A percentile compares a stretch with the other conserved stretches of the same genome.
Evolutionary conservation across 2,888 invertebrate species (phyloP).

Genomic region (Drosophila aldrichi): DNA sequence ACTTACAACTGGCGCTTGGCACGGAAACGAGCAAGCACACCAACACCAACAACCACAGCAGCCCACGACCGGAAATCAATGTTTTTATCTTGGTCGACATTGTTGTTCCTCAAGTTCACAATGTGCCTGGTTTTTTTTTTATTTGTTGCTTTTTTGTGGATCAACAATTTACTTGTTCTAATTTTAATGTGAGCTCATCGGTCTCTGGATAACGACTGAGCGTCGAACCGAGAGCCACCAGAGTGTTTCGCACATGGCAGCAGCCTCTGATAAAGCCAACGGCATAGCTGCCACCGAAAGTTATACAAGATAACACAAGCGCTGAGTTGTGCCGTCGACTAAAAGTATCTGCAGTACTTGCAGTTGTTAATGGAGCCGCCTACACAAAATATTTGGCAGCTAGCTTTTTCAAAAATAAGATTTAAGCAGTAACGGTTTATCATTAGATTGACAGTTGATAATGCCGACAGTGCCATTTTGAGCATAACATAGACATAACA

Average conservation of each 20-base stretch:
- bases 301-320: constrained; percentile 35
- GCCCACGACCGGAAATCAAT: constrained; percentile 75
- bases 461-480: constrained; percentile 15
- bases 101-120: constrained; percentile 61
- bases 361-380: constrained; percentile 13
- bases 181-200: constrained; percentile 45
- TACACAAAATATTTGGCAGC: not conserved
- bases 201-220: constrained; percentile 63
- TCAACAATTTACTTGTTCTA: constrained; percentile 21
- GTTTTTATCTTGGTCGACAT: constrained; percentile 74
- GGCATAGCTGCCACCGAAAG: constrained; percentile 1
- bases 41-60: constrained; percentile 42
- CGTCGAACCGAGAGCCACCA: constrained; percentile 15
- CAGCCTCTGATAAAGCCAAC: constrained; percentile 34
- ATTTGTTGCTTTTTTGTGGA: constrained; percentile 10
- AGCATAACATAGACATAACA: constrained; percentile 26
- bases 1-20: constrained; percentile 74
- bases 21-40: constrained; percentile 54
- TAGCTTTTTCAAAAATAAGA: not conserved
- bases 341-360: not conserved
- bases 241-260: constrained; percentile 52
- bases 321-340: constrained; percentile 8
- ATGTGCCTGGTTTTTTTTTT: constrained; percentile 6
- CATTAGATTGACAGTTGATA: not conserved
- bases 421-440: constrained; percentile 16